Percentiles rank a stretch among this genome's conserved stretches.
Evolutionary conservation across 2,888 invertebrate species (phyloP).

Genomic region (Archaeoteleia sp.): DNA sequence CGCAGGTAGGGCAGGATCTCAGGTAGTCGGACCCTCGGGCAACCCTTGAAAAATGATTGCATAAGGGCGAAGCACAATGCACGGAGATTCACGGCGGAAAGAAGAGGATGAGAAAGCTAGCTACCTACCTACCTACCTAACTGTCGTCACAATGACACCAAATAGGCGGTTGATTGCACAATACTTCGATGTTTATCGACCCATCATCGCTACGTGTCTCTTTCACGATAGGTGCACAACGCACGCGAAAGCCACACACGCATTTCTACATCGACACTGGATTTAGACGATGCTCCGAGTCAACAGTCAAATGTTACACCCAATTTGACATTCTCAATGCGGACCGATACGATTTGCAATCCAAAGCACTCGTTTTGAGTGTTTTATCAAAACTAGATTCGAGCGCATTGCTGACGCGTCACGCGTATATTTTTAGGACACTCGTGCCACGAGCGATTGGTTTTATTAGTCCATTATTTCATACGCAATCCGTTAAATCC

Average conservation of each 20-base stretch:
- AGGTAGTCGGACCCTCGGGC: constrained; percentile 45
- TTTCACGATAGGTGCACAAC: constrained; percentile 46
- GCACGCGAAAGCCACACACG: constrained; percentile 48
- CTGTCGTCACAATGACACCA: constrained; percentile 73
- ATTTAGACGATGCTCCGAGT: constrained; percentile 60
- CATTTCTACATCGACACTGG: constrained; percentile 35
- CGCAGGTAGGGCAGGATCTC: constrained; percentile 42
- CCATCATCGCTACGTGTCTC: constrained; percentile 70
- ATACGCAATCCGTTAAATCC: constrained; percentile 26
- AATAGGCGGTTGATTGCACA: constrained; percentile 75
- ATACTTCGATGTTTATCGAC: constrained; percentile 73
- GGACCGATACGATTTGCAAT: constrained; percentile 66
- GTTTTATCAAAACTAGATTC: constrained; percentile 41
- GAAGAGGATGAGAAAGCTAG: constrained; percentile 67
- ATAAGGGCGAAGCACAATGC: constrained; percentile 48
- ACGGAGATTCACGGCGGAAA: constrained; percentile 48
- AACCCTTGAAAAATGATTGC: constrained; percentile 55
- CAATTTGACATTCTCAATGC: constrained; percentile 72
- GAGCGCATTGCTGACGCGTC: constrained; percentile 35
- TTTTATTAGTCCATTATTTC: too few species aligned
- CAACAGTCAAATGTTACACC: constrained; percentile 73
- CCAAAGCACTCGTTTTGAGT: constrained; percentile 47
- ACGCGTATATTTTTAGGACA: too few species aligned
- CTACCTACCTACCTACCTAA: constrained; percentile 64
- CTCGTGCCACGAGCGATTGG: too few species aligned